Base-by-base conservation (phyloP, 2,888 invertebrate genomes). In the Yponomeuta evonymella region DNA sequence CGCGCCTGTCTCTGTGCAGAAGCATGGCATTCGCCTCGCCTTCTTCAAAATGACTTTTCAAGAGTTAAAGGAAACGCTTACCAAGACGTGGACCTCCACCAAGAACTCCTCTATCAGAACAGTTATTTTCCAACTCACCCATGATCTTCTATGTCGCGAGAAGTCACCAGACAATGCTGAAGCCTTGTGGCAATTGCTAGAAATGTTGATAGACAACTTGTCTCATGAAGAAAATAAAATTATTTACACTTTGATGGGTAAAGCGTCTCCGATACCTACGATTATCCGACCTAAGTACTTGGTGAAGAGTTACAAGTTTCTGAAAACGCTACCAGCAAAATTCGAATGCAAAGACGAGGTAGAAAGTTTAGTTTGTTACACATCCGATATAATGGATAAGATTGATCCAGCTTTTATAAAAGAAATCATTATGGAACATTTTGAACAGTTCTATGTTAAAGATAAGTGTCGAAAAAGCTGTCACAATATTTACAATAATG, bases 1-100 rank as follows among this genome's bases (percentile, higher is more conserved):
- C 67, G 76, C 83, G 4, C 85, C 83, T 10, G 87, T 88, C 2
- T 88, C 88, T 6, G 72, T 89, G 58, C 88, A 88, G 75, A 89
- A 89, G 75, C 87, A 88, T 74, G 86, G 84, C 0, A 83, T 88
- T 67, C 81, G 87, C 58, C 73, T 86, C 62, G 83, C 84, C 36
- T 84, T 83, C 72, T 72, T 69, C 8, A 86, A 84, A 73, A 74
- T 88, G 30, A 76, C 81, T 70, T 75, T 78, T 11, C 75, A 79
- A 15, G 79, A 81, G 65, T 72, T 85, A 9, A 79, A 79, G 75
- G 73, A 77, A 72, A 74, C 83, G 71, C 83, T 87, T 72, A 75
- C 76, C 10, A 75, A 81, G 71, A 75, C 82, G 58, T 88, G 88
- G 87, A 79, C 81, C 69, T 73, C 76, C 5, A 79, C 82, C 29